Evolutionary conservation across 2,888 invertebrate species (phyloP).

Genomic region (Oscheius sp.): DNA sequence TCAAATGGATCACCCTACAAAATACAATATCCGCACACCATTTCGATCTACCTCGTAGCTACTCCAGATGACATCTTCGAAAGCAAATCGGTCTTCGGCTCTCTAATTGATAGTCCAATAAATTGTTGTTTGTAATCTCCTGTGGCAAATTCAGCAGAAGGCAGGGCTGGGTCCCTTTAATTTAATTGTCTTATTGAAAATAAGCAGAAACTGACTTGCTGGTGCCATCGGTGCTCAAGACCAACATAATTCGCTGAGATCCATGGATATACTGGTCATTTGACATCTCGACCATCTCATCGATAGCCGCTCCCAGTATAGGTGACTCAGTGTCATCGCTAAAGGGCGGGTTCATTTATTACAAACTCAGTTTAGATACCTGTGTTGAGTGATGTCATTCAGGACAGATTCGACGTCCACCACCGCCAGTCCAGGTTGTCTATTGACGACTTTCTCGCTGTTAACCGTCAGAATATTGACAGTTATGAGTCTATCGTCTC

Average conservation of each 20-base stretch:
- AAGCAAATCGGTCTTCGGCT: slow-evolving; percentile 59
- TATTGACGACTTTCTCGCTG: slow-evolving; percentile 56
- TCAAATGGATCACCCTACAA: slow-evolving; percentile 67
- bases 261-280: slow-evolving; percentile 61
- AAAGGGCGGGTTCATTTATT: slow-evolving; percentile 12
- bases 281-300: slow-evolving; percentile 58
- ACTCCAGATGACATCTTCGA: slow-evolving; percentile 54
- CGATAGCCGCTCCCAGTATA: slow-evolving; percentile 63
- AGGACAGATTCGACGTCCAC: slow-evolving; percentile 42
- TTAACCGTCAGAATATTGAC: slow-evolving; percentile 66
- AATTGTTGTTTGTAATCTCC: slow-evolving; percentile 60
- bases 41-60: slow-evolving; percentile 48
- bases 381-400: slow-evolving; percentile 30
- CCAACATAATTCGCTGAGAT: slow-evolving; percentile 56
- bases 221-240: slow-evolving; percentile 66
- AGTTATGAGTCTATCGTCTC: slow-evolving; percentile 47
- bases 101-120: slow-evolving; percentile 60
- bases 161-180: slow-evolving; percentile 55
- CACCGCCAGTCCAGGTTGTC: slow-evolving; percentile 36
- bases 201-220: slow-evolving; percentile 45
- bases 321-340: slow-evolving; percentile 63
- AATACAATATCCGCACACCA: neutral
- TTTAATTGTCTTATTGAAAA: neutral
- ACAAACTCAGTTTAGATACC: slow-evolving; percentile 2
- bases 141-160: slow-evolving; percentile 58